Conservation (phyloP, 2,888 invertebrate genomes). For the Oscheius sp. region DNA sequence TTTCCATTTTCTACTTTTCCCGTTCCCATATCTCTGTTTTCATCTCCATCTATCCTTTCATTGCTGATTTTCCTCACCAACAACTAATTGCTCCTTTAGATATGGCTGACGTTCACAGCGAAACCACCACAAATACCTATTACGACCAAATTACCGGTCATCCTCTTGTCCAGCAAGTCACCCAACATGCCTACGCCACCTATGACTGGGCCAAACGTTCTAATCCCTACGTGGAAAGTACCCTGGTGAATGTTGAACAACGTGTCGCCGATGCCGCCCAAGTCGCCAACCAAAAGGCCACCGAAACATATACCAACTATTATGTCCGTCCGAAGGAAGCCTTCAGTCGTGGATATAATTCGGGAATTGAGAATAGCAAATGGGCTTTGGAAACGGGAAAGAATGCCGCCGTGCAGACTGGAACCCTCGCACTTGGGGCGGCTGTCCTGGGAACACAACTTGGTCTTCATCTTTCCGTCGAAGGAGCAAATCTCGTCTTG, state of each 20-base stretch:
- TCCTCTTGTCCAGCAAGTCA: constrained; percentile 41
- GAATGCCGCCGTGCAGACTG: constrained; percentile 45
- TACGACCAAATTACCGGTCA: constrained; percentile 47
- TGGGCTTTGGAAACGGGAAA: constrained; percentile 43
- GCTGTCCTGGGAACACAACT: constrained; percentile 56
- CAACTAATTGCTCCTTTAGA: too few species aligned
- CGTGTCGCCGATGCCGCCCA: constrained; percentile 18
- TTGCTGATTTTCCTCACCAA: constrained; percentile 9
- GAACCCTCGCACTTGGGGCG: constrained; percentile 54
- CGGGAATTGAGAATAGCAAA: constrained; percentile 43
- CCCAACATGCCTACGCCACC: constrained; percentile 5
- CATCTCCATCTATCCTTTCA: not conserved
- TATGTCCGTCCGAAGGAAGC: constrained; percentile 47
- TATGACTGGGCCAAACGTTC: constrained; percentile 34
- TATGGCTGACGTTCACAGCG: too few species aligned
- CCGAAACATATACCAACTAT: constrained; percentile 45
- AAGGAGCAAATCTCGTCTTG: constrained; percentile 48
- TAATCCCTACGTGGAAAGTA: constrained; percentile 6
- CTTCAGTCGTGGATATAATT: constrained; percentile 40
- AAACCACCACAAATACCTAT: constrained; percentile 15
- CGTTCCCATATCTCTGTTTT: too few species aligned
- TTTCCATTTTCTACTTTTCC: not conserved
- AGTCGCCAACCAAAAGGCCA: constrained; percentile 35
- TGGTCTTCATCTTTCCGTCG: constrained; percentile 47
- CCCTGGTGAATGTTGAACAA: constrained; percentile 25